Base-by-base conservation (phyloP, 2,888 invertebrate genomes). In the Thalpophila matura region DNA sequence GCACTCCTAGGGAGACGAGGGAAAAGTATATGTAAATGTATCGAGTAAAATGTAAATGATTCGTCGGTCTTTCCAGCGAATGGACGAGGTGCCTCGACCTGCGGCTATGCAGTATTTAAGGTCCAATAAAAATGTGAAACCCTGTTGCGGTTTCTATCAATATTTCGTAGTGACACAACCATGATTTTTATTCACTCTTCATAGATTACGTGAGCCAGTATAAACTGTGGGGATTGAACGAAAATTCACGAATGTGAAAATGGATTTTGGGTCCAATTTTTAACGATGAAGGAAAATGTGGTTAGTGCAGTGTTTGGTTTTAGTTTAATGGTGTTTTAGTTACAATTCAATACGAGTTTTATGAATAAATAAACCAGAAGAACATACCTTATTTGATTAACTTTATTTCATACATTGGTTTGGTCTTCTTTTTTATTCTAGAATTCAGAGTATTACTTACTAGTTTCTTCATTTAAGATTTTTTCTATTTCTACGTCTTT, bases 11-110 rank as follows among this genome's bases (percentile, higher is more conserved):
- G 74, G 81, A 81, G 77, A 64, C 63, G 62, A 72, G 49, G 81
- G 80, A 81, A 82, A 86, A 85, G 83, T 80, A 82, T 87, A 90
- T 90, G 90, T 86, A 89, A 90, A 90, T 90, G 83, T 86, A 85
- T 85, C 82, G 84, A 77, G 83, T 70, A 80, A 80, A 81, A 90
- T 90, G 89, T 86, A 89, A 90, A 90, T 89, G 85, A 84, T 80
- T 80, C 74, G 63, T 69, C 68, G 68, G 74, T 74, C 76, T 51
- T 57, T 38, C 43, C n/a, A 54, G 7, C 40, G 50, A 64, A 46
- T 61, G 67, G 74, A 60, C 60, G 61, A 40, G 22, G n/a, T 71
- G 38, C 53, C 35, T 10, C 64, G 64, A 55, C 55, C 58, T 50
- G 50, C 27, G 49, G 65, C 53, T 56, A 56, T 71, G 56, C 61